Evolutionary conservation across 2,113 vertebrate species (phyloP), one percentile per base, ranked within the genome.

Genomic region (Sisor rabdophorus): DNA sequence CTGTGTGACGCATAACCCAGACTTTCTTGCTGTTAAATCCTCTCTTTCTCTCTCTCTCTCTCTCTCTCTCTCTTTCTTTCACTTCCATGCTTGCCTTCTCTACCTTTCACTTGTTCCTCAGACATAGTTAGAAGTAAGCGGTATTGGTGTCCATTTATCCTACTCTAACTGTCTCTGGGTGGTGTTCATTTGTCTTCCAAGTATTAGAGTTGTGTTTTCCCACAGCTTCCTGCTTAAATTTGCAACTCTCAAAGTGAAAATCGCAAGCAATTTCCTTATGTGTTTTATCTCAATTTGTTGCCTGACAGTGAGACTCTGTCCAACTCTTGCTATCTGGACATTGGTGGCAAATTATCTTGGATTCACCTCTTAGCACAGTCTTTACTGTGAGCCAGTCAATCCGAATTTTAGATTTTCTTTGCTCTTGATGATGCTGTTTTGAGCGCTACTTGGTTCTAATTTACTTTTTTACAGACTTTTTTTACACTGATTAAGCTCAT

Each of bases 241-340:
- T 71, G 56, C 61, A 67, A 67, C 65, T 69, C 54, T 64, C 44
- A 64, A 50, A 58, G 63, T 69, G 17, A 48, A 48, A 19, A 44
- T 71, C 40, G 48, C 22, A 30, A 44, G 65, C 50, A 48, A 48
- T 70, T 44, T 40, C 55, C 64, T 44, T 1, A 32, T 70, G 55
- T 19, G 24, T 54, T 79, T 79, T 58, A 61, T 71, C 80, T 81
- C 58, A 71, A 69, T 75, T 79, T 78, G 59, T 60, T 63, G 26
- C 59, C 69, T 75, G 67, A 52, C 75, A 77, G 75, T 60, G 53
- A 70, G 24, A 44, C 55, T 70, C 28, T 24, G 47, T 77, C 67
- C 76, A 71, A 54, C 50, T 63, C 55, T 65, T 67, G 26, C 72
- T 53, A 52, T 59, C 68, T 47, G 60, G 40, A 11, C 15, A 53